Evolutionary conservation across 2,888 invertebrate species (phyloP), one percentile per base, ranked within the genome.

Genomic region (Amphipyra tragopoginis): DNA sequence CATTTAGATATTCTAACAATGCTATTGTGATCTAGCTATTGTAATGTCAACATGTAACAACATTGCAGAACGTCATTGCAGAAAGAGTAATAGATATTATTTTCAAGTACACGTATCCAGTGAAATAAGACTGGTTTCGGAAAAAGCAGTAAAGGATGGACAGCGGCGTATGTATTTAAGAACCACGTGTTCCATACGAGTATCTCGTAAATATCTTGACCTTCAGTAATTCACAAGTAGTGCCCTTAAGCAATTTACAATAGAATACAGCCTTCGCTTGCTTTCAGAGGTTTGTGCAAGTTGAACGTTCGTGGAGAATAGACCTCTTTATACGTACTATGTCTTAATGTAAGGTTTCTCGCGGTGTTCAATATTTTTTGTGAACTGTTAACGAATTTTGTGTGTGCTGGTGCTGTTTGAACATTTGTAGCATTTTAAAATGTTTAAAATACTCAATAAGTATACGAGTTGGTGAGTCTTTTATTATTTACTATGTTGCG

Each of bases 211-310:
- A 39, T 60, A 53, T 56, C 38, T 61, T 66, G 82, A 74, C 86
- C 84, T 84, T 86, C 68, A 42, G 21, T 63, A 62, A 62, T 75
- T 72, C 65, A 75, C 55, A 59, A 72, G 50, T 58, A 58, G 57
- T 53, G 73, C 72, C 75, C 78, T 75, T 78, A 79, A 69, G 79
- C 77, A 82, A 79, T 85, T 83, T 75, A 81, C 80, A 86, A 84
- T 83, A 78, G 77, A 84, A 77, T 81, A 81, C 80, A 84, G 81
- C 83, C 83, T 86, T 83, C 84, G 73, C 56, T 79, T 75, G 64
- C 72, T 82, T 87, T 86, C 86, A 81, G 84, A 78, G 77, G 72
- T 78, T 86, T 89, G 89, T 90, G 72, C 80, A 79, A 77, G 74
- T 81, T 79, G 66, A 75, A 80, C 88, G 81, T 77, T 86, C 85